Conservation (phyloP, 2,797 vertebrate genomes). For the Phylloscopus collybita region DNA sequence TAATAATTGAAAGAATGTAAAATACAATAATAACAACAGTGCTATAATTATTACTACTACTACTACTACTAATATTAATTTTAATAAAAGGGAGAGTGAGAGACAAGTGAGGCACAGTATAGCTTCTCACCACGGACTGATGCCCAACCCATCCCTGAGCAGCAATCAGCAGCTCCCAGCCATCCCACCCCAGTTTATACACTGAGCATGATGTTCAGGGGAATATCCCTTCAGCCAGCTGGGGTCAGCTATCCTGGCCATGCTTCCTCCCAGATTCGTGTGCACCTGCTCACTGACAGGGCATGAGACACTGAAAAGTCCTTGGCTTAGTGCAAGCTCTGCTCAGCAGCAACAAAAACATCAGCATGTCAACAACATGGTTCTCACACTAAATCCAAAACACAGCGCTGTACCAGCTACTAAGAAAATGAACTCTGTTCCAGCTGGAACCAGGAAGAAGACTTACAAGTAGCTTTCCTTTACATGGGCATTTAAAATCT, state of each 20-base stretch:
- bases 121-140: not conserved
- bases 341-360: not conserved
- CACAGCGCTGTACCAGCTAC: not conserved
- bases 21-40: not conserved
- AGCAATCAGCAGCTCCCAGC: rapidly evolving
- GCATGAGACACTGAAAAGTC: not conserved
- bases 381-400: not conserved
- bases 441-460: not conserved
- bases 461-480: not conserved
- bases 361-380: not conserved
- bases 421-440: not conserved
- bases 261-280: not conserved
- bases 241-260: not conserved
- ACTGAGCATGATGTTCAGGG: not conserved
- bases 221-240: not conserved
- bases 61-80: not conserved
- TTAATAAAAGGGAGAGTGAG: not conserved
- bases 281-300: not conserved
- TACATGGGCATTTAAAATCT: not conserved
- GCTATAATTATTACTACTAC: rapidly evolving
- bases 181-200: not conserved
- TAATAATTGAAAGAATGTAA: not conserved
- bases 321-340: not conserved
- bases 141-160: not conserved
- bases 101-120: not conserved